Base-by-base conservation (phyloP, 2,797 vertebrate species). In the Podarcis lilfordi region DNA sequence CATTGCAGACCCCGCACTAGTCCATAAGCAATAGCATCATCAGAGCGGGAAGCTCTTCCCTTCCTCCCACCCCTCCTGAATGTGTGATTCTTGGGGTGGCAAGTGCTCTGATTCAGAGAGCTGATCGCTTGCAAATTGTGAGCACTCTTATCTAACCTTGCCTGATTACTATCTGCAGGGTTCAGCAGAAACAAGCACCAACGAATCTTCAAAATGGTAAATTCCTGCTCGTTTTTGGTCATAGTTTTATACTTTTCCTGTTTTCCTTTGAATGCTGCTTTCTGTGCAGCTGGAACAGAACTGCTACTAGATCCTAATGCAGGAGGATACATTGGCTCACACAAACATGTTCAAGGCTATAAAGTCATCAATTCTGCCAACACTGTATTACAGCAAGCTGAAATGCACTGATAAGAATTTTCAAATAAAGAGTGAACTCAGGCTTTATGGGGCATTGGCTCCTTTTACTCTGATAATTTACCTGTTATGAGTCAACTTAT, bases 311-410 rank as follows among this genome's bases (percentile, higher is more conserved):
- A 83, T 71, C 29, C 9, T 43, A 50, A 29, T 27, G 78, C 80
- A 79, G 72, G 55, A 75, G 88, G 81, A 37, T 79, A 85, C 15
- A 71, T 1, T 82, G 92, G 80, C 71, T 61, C 84, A 89, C 61
- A 21, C 87, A 88, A n/a, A 0, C 1, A 82, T 84, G 50, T 7
- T 3, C 0, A 0, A 81, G 74, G 84, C 74, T 86, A 6, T 45
- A 21, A 74, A 55, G 82, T n/a, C 81, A 50, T 59, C 68, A 7
- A 0, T 15, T 10, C 11, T 37, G n/a, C 21, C 0, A 0, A 40
- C 85, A 11, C 72, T 37, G 0, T 0, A 35, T 64, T 0, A 0
- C 82, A 85, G 86, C 40, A 69, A 90, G 50, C 55, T 66, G 75
- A 66, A 91, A 50, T 21, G 0, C 37, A 68, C 78, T 89, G 69